Conservation (phyloP, 2,797 vertebrate genomes). For the Threskiornis aethiopicus region DNA sequence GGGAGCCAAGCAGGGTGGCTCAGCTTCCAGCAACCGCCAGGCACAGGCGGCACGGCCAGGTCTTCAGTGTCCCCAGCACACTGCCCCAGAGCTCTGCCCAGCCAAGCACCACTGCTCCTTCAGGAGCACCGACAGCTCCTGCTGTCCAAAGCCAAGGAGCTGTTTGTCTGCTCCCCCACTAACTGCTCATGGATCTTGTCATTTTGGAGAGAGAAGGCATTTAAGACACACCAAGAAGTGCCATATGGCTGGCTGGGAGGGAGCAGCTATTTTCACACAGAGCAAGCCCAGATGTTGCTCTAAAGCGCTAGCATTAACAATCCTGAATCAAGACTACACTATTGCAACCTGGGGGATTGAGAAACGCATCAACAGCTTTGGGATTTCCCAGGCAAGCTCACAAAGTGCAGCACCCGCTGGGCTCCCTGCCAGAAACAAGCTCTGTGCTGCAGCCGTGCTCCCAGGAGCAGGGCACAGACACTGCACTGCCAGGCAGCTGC, state of each 20-base stretch:
- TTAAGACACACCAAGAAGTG: neutral
- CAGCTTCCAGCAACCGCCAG: neutral
- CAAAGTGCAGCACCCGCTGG: accelerated
- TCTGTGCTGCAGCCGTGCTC: neutral
- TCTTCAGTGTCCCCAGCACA: neutral
- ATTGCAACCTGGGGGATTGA: neutral
- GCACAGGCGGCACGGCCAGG: neutral
- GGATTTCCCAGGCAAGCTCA: neutral
- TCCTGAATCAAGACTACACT: neutral
- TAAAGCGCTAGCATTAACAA: neutral
- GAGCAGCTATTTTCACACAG: neutral
- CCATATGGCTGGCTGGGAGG: neutral
- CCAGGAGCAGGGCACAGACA: neutral
- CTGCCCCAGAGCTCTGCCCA: neutral
- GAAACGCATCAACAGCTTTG: neutral
- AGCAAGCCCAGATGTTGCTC: neutral
- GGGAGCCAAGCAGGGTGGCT: neutral
- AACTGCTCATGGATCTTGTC: neutral
- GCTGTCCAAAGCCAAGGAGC: neutral
- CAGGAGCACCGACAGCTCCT: neutral
- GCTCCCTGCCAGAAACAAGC: neutral
- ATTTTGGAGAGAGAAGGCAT: neutral
- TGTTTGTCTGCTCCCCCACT: neutral
- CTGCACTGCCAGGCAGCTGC: neutral
- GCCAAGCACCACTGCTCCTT: neutral